A percentile compares a stretch with the other conserved stretches of the same genome.
phyloP scores from a whole-genome alignment of 2,113 vertebrate species.

The Rostratula benghalensis region DNA sequence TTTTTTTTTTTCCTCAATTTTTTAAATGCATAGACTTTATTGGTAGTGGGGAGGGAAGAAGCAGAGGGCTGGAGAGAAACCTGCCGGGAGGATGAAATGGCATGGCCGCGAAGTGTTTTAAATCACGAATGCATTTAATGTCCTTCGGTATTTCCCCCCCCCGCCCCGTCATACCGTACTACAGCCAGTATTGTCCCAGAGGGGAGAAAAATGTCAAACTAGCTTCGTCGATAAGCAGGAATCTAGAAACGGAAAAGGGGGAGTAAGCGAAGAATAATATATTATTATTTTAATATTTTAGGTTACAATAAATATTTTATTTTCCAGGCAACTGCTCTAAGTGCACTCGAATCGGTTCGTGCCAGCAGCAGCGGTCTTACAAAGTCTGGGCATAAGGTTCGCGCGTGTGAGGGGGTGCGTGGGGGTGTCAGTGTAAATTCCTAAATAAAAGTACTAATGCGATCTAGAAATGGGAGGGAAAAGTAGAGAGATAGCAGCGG shows the following conservation, averaged over 20 bases:
- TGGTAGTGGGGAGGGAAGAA: background rate
- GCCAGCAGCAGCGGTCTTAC: background rate
- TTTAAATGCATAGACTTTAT: background rate
- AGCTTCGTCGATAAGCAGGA: constrained; percentile 18
- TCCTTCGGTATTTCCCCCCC: constrained; percentile 10
- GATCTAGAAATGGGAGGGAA: constrained; percentile 57
- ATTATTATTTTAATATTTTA: background rate
- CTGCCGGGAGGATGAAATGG: background rate
- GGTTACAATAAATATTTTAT: constrained; percentile 7
- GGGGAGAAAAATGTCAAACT: constrained; percentile 43
- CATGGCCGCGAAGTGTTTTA: constrained; percentile 2
- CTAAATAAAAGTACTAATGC: constrained; percentile 63
- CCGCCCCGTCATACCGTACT: background rate
- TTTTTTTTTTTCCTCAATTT: background rate
- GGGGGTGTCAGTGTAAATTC: constrained; percentile 46
- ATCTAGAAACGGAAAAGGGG: constrained; percentile 58
- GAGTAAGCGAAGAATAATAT: background rate
- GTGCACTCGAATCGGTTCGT: background rate
- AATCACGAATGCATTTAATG: constrained; percentile 49
- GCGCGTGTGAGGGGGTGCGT: background rate
- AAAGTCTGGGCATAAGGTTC: background rate
- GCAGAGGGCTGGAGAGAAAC: background rate
- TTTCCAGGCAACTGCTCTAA: background rate
- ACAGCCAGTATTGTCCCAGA: constrained; percentile 27
- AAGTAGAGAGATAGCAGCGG: constrained; percentile 27